phyloP scores from a whole-genome alignment of 2,888 invertebrate genomes.

The Drosophila pseudotakahashii region DNA sequence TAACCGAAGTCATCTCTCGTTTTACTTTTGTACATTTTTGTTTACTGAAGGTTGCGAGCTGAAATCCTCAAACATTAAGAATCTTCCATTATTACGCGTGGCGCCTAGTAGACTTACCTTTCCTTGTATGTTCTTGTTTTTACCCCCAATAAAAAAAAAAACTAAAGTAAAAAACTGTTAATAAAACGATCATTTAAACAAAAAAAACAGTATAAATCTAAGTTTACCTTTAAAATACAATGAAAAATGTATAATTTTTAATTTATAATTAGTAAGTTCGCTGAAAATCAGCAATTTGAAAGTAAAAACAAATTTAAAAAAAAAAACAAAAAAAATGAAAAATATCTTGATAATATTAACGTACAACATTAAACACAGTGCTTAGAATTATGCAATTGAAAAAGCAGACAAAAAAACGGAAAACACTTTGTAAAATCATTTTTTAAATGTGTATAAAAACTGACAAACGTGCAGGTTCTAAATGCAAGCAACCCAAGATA shows the following conservation, averaged over 20 bases:
- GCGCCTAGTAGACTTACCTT: conserved; percentile 58
- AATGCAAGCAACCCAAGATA: conserved; percentile 46
- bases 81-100: conserved; percentile 69
- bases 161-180: conserved; percentile 43
- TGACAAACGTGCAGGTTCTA: conserved; percentile 32
- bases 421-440: conserved; percentile 73
- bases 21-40: conserved; percentile 65
- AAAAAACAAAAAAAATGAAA: conserved; percentile 44
- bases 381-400: conserved; percentile 58
- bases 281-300: conserved; percentile 44
- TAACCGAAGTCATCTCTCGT: conserved; percentile 32
- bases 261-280: conserved; percentile 63
- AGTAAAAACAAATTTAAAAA: conserved; percentile 24
- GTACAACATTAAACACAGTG: conserved; percentile 53
- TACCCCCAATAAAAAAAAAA: conserved; percentile 30
- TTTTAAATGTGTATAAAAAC: conserved; percentile 69
- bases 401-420: conserved; percentile 14
- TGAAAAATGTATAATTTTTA: conserved; percentile 67
- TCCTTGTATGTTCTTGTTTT: conserved; percentile 65
- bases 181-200: conserved; percentile 51
- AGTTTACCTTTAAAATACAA: conserved; percentile 61
- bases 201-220: conserved; percentile 60
- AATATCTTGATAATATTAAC: conserved; percentile 54
- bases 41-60: conserved; percentile 54
- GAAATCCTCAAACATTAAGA: conserved; percentile 40